A percentile compares a stretch with the other conserved stretches of the same genome.
Evolutionary conservation across 2,797 vertebrate species (phyloP).

Genomic region (Falco naumanni): DNA sequence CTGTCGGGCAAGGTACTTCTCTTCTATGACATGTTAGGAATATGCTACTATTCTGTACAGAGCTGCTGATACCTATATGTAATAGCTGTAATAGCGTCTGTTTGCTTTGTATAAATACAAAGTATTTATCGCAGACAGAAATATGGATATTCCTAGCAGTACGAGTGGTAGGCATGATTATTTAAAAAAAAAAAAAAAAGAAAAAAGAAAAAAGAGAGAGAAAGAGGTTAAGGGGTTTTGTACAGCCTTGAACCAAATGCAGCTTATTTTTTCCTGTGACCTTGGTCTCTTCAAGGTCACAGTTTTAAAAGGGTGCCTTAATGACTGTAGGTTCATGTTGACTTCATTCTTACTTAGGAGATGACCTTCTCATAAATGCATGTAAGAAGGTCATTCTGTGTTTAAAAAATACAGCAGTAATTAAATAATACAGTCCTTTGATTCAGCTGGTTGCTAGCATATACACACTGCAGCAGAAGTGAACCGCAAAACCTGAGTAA

Average conservation of each 20-base stretch:
- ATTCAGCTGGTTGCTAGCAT: background rate
- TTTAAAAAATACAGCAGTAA: background rate
- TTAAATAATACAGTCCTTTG: background rate
- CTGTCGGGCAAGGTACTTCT: background rate
- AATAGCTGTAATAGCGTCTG: background rate
- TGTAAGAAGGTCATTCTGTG: background rate
- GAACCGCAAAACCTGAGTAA: background rate
- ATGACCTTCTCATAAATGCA: background rate
- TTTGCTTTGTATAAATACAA: background rate
- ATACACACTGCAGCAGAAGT: background rate
- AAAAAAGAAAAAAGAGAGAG: background rate
- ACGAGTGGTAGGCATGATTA: background rate
- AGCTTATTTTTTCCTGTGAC: background rate
- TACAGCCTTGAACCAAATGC: no score
- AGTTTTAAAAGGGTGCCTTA: background rate
- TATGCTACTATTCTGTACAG: background rate
- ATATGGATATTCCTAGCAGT: background rate
- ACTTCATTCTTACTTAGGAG: background rate
- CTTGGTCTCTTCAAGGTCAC: background rate
- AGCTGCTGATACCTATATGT: background rate
- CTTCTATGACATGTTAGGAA: background rate
- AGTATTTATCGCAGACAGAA: background rate
- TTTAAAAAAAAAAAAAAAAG: background rate
- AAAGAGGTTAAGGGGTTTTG: background rate
- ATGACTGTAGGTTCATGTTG: background rate